Percentiles rank a stretch among this genome's conserved stretches.
phyloP scores from a whole-genome alignment of 2,888 invertebrate species.

The Lissocephala sabroskyi region DNA sequence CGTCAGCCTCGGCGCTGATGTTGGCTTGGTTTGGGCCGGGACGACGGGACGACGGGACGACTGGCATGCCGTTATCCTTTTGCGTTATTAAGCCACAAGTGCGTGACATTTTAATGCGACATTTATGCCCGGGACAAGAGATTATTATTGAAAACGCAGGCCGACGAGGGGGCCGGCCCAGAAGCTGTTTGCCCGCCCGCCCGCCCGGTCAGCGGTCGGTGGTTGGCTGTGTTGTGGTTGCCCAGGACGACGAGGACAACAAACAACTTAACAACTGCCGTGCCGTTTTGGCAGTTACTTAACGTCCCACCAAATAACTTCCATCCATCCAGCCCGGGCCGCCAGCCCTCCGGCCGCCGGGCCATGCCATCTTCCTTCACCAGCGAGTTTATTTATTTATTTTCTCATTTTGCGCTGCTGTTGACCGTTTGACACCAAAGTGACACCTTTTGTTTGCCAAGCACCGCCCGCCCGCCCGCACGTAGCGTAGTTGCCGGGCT shows the following conservation, averaged over 20 bases:
- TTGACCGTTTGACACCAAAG: constrained; percentile 38
- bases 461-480: no score
- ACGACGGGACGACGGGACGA: no score
- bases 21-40: not conserved
- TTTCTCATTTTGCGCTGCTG: constrained; percentile 23
- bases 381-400: constrained; percentile 50
- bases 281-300: not conserved
- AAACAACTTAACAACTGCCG: constrained; percentile 10
- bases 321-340: no score
- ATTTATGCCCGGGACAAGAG: constrained; percentile 63
- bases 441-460: constrained; percentile 42
- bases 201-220: not conserved
- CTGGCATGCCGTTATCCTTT: constrained; percentile 45
- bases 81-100: constrained; percentile 63
- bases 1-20: not conserved
- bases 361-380: not conserved
- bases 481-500: no score
- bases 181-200: no score
- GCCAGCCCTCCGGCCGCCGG: not conserved
- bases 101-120: constrained; percentile 65
- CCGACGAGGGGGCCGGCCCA: no score
- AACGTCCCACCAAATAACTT: not conserved
- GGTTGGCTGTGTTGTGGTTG: not conserved
- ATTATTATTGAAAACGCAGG: constrained; percentile 56
- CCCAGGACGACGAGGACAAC: constrained; percentile 10